Evolutionary conservation across 2,113 vertebrate genomes (phyloP), one percentile per base, ranked within the genome.

Genomic region (Cyprinus carpio): DNA sequence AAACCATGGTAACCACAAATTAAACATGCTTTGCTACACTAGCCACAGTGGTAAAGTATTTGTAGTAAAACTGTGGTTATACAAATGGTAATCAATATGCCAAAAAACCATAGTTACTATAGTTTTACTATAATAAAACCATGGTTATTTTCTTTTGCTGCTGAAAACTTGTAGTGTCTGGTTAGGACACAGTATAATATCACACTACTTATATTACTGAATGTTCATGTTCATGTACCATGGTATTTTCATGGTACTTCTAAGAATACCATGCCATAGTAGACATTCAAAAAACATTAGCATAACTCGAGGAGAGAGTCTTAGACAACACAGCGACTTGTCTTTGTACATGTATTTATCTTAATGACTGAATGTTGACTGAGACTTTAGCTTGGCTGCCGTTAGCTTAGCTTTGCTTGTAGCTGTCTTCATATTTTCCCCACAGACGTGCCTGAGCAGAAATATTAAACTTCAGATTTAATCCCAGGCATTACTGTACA

Each of bases 381-480:
- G 74, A 65, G 83, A 69, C 60, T 54, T 60, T 60, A 78, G 75
- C 11, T 77, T 79, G 25, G 54, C 31, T 13, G n/a, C 16, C 11
- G 56, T 25, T 64, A 43, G 31, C 34, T 80, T 43, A 80, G 58
- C 75, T 80, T 31, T 78, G 75, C 49, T 29, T 76, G n/a, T 64
- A 64, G 56, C 56, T 23, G 56, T 60, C 9, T 60, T 60, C 23
- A 60, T 60, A 60, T 60, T 60, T 60, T 4, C 56, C 56, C 56
- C 8, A 60, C 56, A 60, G 56, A n/a, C 6, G 8, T 25, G 64
- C n/a, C 25, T 85, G 65, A 60, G 20, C 34, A 85, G 25, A 80
- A 56, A 85, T 46, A 85, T 85, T 79, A 79, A 85, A 80, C 54
- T 78, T 58, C 64, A 20, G 58, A 46, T 40, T 40, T 80, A 85